phyloP scores from a whole-genome alignment of 2,797 vertebrate genomes.

The Pangasius djambal region DNA sequence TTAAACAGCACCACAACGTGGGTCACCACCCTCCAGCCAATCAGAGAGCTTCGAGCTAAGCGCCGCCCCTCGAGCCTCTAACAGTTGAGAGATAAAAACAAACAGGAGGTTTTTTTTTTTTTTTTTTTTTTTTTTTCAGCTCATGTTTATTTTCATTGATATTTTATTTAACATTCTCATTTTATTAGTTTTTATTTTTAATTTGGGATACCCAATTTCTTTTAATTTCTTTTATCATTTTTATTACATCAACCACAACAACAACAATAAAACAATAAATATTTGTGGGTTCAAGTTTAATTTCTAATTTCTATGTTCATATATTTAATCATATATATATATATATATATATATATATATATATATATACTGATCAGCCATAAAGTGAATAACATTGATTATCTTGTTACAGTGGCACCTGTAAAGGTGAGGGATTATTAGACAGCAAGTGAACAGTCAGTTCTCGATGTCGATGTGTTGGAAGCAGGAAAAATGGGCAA shows the following conservation, averaged over 20 bases:
- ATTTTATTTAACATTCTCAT: neutral
- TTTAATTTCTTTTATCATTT: neutral
- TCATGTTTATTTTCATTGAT: neutral
- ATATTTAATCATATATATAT: too few species aligned
- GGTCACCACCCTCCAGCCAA: slow-evolving; percentile 60
- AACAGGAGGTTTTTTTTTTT: neutral
- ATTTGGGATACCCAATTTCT: neutral
- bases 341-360: too few species aligned
- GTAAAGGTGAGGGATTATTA: too few species aligned
- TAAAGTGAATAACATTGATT: too few species aligned
- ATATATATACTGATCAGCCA: too few species aligned
- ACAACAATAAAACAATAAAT: neutral
- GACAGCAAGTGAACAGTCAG: too few species aligned
- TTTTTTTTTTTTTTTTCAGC: too few species aligned
- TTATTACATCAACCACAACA: neutral
- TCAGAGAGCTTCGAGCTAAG: slow-evolving; percentile 40
- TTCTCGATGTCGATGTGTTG: too few species aligned
- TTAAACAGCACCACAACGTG: slow-evolving; percentile 62
- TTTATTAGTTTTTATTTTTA: neutral
- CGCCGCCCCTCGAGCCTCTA: neutral
- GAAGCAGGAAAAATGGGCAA: too few species aligned
- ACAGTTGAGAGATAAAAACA: neutral
- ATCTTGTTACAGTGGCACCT: too few species aligned
- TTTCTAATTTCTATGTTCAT: neutral
- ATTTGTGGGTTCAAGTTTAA: too few species aligned